Conservation (phyloP, 2,888 invertebrate species). For the Stomorhina lunata region DNA sequence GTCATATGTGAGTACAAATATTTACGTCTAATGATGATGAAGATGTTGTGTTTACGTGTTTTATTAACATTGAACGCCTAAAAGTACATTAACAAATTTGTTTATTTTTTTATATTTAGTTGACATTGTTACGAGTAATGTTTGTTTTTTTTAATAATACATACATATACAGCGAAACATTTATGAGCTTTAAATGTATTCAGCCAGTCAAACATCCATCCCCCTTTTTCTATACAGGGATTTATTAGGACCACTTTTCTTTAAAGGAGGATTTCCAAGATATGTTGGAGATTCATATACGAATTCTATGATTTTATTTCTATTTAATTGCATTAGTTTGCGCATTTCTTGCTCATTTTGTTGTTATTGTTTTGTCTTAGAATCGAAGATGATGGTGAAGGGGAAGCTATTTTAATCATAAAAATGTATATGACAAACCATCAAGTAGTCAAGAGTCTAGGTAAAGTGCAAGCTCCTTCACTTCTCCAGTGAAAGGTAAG, state of each 20-base stretch:
- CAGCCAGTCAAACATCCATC: neutral
- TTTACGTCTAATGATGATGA: constrained; percentile 41
- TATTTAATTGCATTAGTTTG: constrained; percentile 65
- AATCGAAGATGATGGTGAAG: neutral
- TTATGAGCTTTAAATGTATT: constrained; percentile 28
- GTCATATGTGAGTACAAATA: no score
- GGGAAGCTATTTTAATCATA: constrained; percentile 18
- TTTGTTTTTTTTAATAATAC: neutral
- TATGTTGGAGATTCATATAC: neutral
- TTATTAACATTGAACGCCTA: constrained; percentile 63
- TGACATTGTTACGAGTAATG: constrained; percentile 25
- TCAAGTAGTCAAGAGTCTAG: neutral
- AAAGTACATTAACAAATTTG: constrained; percentile 66
- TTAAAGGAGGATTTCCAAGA: neutral
- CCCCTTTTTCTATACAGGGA: neutral
- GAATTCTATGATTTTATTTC: constrained; percentile 51
- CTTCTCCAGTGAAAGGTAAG: constrained; percentile 46
- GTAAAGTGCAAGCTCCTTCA: neutral
- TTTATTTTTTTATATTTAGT: constrained; percentile 38
- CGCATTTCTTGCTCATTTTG: constrained; percentile 50
- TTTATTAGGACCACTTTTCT: neutral
- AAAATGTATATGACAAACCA: constrained; percentile 14
- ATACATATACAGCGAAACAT: neutral
- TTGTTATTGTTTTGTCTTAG: constrained; percentile 36
- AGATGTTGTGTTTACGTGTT: constrained; percentile 60